Conservation (phyloP, 2,888 invertebrate genomes). For the Dromius quadrimaculatus region DNA sequence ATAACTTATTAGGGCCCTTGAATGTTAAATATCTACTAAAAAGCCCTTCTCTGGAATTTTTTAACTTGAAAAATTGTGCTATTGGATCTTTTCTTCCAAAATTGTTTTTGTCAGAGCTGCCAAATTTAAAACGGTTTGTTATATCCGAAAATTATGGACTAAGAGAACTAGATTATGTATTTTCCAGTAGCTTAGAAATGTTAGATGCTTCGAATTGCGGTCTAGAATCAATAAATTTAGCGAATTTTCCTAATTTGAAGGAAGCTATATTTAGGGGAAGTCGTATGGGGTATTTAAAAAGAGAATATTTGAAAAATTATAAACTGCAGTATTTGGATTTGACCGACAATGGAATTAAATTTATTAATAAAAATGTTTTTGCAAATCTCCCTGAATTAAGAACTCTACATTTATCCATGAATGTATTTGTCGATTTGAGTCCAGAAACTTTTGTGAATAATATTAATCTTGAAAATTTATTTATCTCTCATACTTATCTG, state of each 20-base stretch:
- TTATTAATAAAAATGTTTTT: slow-evolving; percentile 74
- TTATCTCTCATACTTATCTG: slow-evolving; percentile 76
- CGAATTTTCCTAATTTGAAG: slow-evolving; percentile 73
- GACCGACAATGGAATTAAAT: slow-evolving; percentile 75
- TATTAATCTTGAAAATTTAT: slow-evolving; percentile 72
- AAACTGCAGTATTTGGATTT: slow-evolving; percentile 74
- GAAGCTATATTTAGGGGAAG: slow-evolving; percentile 74
- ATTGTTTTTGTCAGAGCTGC: slow-evolving; percentile 65
- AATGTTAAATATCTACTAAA: slow-evolving; percentile 6
- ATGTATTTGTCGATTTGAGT: slow-evolving; percentile 74
- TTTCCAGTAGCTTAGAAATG: slow-evolving; percentile 69
- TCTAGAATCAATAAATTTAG: slow-evolving; percentile 71
- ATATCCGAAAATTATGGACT: slow-evolving; percentile 74
- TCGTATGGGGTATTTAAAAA: slow-evolving; percentile 71
- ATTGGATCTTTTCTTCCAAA: slow-evolving; percentile 6
- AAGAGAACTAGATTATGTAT: slow-evolving; percentile 64
- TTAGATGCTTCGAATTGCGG: slow-evolving; percentile 75
- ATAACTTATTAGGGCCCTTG: slow-evolving; percentile 64
- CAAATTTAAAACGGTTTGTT: slow-evolving; percentile 72
- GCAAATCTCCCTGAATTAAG: slow-evolving; percentile 71
- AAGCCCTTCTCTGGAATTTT: slow-evolving; percentile 27
- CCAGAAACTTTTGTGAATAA: slow-evolving; percentile 73
- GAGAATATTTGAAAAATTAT: slow-evolving; percentile 72
- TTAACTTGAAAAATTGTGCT: slow-evolving; percentile 34
- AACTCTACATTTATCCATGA: slow-evolving; percentile 77